Conservation (phyloP, 2,888 invertebrate genomes). For the Luperina testacea region DNA sequence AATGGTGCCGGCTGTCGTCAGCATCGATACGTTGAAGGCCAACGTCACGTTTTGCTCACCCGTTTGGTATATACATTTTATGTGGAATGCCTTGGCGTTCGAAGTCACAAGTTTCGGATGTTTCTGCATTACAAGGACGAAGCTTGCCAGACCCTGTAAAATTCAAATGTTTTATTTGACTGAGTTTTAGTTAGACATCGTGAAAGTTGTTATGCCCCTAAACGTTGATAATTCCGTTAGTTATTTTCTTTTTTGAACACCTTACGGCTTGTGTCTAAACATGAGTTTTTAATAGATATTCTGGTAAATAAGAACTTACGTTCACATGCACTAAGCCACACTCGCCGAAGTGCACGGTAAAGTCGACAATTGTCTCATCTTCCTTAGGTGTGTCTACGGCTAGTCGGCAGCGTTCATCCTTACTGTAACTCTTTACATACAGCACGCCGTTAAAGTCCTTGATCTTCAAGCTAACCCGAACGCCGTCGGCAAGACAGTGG, state of each 20-base stretch:
- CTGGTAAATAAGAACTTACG: slow-evolving; percentile 88
- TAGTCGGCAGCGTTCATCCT: slow-evolving; percentile 96
- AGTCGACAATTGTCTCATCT: slow-evolving; percentile 92
- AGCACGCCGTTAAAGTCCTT: slow-evolving; percentile 96
- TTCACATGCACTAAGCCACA: slow-evolving; percentile 97
- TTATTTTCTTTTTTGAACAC: not conserved
- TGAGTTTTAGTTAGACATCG: not conserved
- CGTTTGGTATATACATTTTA: slow-evolving; percentile 98
- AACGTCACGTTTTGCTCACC: slow-evolving; percentile 97
- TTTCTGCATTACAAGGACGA: slow-evolving; percentile 98
- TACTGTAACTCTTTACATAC: slow-evolving; percentile 98
- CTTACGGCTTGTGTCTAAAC: not conserved
- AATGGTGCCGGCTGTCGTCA: slow-evolving; percentile 98
- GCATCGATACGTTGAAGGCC: slow-evolving; percentile 98
- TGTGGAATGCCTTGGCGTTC: slow-evolving; percentile 98
- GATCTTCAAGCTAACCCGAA: slow-evolving; percentile 95
- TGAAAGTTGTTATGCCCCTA: not conserved
- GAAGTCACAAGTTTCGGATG: slow-evolving; percentile 98
- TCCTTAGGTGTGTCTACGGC: slow-evolving; percentile 94
- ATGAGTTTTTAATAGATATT: not conserved
- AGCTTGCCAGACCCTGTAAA: slow-evolving; percentile 96
- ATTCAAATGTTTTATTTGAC: slow-evolving; percentile 20
- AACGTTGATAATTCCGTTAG: not conserved
- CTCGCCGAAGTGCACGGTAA: slow-evolving; percentile 97
- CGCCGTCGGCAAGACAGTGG: slow-evolving; percentile 97